phyloP scores from a whole-genome alignment of 92 coral and sea anemone genomes.

The Phenganax marumi region DNA sequence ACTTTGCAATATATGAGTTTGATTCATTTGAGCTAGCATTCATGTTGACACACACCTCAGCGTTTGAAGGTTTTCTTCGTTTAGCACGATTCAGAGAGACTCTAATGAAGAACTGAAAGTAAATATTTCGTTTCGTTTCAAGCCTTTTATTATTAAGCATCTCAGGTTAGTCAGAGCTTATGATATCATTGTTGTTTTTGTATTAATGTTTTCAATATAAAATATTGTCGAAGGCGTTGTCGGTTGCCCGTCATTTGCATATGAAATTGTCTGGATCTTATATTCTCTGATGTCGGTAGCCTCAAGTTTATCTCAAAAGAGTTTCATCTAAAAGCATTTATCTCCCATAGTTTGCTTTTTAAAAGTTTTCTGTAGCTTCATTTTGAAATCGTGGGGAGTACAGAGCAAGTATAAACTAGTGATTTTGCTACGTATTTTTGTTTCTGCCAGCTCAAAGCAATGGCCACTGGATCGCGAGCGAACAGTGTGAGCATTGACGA shows the following conservation, averaged over 20 bases:
- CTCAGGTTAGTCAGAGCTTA: slow-evolving; percentile 1
- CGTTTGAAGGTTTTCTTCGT: slow-evolving; percentile 20
- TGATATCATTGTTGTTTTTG: slow-evolving; percentile 22
- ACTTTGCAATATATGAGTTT: neutral
- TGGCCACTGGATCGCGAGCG: slow-evolving; percentile 27
- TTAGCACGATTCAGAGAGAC: neutral
- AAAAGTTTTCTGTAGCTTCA: neutral
- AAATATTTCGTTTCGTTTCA: neutral
- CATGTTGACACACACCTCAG: slow-evolving; percentile 18
- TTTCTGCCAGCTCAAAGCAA: neutral
- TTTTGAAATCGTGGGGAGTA: neutral
- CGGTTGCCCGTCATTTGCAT: slow-evolving; percentile 41
- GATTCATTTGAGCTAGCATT: slow-evolving; percentile 31
- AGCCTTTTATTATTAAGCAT: neutral
- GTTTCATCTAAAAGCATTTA: neutral
- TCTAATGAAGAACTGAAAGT: slow-evolving; percentile 13
- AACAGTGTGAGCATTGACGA: slow-evolving; percentile 41
- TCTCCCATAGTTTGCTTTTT: neutral
- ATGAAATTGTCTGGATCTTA: slow-evolving; percentile 31
- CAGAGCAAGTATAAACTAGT: neutral
- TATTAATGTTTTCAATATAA: slow-evolving; percentile 16
- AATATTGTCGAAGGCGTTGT: slow-evolving; percentile 48
- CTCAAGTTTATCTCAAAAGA: slow-evolving; percentile 32
- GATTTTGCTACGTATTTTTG: neutral
- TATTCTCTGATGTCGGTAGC: slow-evolving; percentile 15